Conservation (phyloP, 2,113 vertebrate species). For the Chunga burmeisteri region DNA sequence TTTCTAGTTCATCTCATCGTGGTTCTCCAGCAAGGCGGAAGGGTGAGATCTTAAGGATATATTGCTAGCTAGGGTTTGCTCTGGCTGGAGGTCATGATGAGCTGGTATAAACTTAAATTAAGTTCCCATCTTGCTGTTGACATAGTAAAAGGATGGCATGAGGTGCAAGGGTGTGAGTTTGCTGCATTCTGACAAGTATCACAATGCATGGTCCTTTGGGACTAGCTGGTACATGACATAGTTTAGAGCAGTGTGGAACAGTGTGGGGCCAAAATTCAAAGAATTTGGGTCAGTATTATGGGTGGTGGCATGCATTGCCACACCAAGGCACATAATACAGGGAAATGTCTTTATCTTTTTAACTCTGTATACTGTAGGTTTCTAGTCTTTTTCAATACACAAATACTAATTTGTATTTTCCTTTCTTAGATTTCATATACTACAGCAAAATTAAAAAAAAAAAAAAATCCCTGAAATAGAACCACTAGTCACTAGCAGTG, state of each 20-base stretch:
- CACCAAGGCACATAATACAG: not conserved
- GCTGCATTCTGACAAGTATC: not conserved
- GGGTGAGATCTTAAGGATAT: not conserved
- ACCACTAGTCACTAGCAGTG: not conserved
- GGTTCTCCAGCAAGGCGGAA: not conserved
- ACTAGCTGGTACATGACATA: not conserved
- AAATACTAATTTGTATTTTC: not conserved
- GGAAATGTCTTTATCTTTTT: not conserved
- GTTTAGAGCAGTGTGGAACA: not conserved
- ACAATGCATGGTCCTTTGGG: not conserved
- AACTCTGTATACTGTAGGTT: not conserved
- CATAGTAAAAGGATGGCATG: not conserved
- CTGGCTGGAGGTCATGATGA: not conserved
- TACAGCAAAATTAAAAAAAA: not conserved
- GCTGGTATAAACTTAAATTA: not conserved
- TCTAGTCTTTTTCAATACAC: not conserved
- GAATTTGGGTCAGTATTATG: not conserved
- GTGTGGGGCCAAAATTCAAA: not conserved
- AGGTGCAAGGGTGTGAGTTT: not conserved
- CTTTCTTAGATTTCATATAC: not conserved
- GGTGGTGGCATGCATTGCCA: not conserved
- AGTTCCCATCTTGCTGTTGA: not conserved
- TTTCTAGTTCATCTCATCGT: not conserved
- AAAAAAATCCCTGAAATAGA: not conserved
- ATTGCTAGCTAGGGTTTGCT: not conserved